Conservation (phyloP, 53 echinoderm and acorn worm species). For the Paelopatides confundens region DNA sequence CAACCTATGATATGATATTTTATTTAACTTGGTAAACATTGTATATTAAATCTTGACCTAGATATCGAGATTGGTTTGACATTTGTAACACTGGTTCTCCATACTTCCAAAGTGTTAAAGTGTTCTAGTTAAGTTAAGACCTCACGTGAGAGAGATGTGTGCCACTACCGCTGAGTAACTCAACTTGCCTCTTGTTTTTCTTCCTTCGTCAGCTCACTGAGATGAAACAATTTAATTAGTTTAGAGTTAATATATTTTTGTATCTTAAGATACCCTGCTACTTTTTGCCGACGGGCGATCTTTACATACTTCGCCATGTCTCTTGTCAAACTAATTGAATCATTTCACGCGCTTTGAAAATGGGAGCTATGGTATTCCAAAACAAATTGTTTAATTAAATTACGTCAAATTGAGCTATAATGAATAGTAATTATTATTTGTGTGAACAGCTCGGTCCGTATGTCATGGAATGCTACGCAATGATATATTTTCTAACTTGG, state of each 20-base stretch:
- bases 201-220: neutral
- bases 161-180: neutral
- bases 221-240: constrained; percentile 16
- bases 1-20: no score
- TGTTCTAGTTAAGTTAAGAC: neutral
- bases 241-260: neutral
- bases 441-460: neutral
- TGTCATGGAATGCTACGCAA: neutral
- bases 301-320: neutral
- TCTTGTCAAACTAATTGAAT: constrained; percentile 6
- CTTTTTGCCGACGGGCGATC: neutral
- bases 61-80: neutral
- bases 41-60: neutral
- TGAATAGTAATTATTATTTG: neutral
- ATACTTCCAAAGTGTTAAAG: neutral
- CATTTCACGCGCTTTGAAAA: neutral
- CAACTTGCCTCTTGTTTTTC: neutral
- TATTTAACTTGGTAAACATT: neutral
- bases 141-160: neutral
- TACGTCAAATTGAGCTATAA: constrained; percentile 19
- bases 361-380: neutral
- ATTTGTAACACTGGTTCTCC: neutral
- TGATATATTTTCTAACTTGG: neutral
- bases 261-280: neutral
- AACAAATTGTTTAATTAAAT: constrained; percentile 19